Conservation (phyloP, 2,113 vertebrate genomes). For the Antechinus stuartii region DNA sequence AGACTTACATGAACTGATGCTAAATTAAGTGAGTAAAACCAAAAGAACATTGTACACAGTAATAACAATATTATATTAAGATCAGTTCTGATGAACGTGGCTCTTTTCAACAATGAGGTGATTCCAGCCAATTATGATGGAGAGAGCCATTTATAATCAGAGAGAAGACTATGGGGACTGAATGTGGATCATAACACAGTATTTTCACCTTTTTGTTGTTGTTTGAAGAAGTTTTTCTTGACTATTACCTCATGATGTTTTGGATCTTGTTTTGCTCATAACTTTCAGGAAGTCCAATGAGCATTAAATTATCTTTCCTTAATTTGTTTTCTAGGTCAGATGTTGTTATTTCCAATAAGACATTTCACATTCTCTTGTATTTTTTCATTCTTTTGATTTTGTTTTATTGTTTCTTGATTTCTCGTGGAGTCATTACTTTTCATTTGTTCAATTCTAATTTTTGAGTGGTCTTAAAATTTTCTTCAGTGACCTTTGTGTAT, state of each 20-base stretch:
- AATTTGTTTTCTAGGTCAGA: background rate
- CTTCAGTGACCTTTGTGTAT: background rate
- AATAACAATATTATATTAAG: too few relatives aligned
- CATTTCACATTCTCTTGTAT: background rate
- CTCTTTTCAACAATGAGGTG: too few relatives aligned
- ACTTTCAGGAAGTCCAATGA: background rate
- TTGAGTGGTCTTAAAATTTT: background rate
- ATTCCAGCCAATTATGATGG: too few relatives aligned
- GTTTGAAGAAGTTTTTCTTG: background rate
- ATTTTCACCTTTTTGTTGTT: too few relatives aligned
- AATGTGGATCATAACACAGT: too few relatives aligned
- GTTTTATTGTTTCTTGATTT: background rate
- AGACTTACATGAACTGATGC: too few relatives aligned
- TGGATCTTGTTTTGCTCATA: background rate
- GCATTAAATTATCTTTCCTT: background rate
- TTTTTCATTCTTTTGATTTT: background rate
- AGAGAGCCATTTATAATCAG: too few relatives aligned
- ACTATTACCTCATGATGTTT: background rate
- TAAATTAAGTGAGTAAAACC: too few relatives aligned
- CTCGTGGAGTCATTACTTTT: background rate
- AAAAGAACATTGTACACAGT: too few relatives aligned
- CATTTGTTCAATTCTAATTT: background rate
- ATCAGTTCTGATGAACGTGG: too few relatives aligned
- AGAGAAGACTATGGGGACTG: too few relatives aligned
- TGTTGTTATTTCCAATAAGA: background rate